These are phyloP conservation scores for Hybos culiciformis DNA, from an alignment of 2,888 invertebrate genomes.

Conservation along the genomic window DNA sequence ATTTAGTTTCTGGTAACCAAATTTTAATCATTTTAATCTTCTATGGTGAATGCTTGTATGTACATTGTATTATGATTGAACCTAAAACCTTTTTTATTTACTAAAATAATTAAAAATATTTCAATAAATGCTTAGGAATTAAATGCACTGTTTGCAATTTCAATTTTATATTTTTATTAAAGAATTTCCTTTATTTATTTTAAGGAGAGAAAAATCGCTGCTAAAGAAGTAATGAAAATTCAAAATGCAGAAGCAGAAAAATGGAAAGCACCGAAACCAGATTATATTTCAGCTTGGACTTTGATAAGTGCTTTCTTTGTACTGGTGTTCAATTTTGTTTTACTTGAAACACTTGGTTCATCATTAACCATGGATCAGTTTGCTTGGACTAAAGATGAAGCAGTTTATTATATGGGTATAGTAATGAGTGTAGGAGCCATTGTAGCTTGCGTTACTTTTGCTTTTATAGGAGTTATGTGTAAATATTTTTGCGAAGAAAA, in stretches of 20 bases:
- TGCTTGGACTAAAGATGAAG: slow-evolving; percentile 65
- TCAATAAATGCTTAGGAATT: too few relatives aligned
- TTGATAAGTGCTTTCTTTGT: slow-evolving; percentile 69
- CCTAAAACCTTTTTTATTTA: too few relatives aligned
- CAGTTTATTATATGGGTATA: slow-evolving; percentile 68
- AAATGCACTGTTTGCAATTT: too few relatives aligned
- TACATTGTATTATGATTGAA: too few relatives aligned
- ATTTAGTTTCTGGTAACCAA: too few relatives aligned
- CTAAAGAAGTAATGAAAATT: slow-evolving; percentile 65
- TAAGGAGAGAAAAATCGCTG: slow-evolving; percentile 56
- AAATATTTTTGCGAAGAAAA: slow-evolving; percentile 58
- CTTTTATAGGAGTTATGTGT: slow-evolving; percentile 55
- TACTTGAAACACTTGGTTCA: slow-evolving; percentile 75
- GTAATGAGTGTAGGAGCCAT: slow-evolving; percentile 68
- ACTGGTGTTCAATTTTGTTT: slow-evolving; percentile 74
- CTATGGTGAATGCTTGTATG: too few relatives aligned
- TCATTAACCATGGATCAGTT: slow-evolving; percentile 81
- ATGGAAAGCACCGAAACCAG: slow-evolving; percentile 55
- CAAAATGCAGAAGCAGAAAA: slow-evolving; percentile 59
- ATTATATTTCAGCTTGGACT: slow-evolving; percentile 63
- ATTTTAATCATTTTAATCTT: too few relatives aligned
- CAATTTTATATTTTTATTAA: too few relatives aligned
- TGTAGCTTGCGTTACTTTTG: slow-evolving; percentile 60
- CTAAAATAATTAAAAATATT: too few relatives aligned
- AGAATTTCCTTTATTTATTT: slow-evolving; percentile 6